Evolutionary conservation across 2,888 invertebrate genomes (phyloP).

Genomic region (Mantis religiosa): DNA sequence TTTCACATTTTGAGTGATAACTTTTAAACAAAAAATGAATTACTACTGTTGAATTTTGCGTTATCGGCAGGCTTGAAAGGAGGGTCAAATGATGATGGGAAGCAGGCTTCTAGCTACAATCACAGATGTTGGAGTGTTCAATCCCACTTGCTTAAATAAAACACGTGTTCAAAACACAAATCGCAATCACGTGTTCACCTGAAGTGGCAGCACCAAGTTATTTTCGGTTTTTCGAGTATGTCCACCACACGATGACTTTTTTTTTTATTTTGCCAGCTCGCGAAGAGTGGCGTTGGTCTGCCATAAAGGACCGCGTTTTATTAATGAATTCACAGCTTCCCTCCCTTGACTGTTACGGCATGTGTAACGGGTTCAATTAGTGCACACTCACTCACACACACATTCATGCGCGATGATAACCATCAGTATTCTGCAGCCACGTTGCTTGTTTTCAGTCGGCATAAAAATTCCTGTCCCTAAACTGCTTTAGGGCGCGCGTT

Average conservation of each 20-base stretch:
- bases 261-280: background rate
- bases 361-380: background rate
- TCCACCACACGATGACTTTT: background rate
- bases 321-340: background rate
- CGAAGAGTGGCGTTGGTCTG: background rate
- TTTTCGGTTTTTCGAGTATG: background rate
- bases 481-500: background rate
- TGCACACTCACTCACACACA: background rate
- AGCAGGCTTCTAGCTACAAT: background rate
- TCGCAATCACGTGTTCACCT: background rate
- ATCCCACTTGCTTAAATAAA: background rate
- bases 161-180: background rate
- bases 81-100: background rate
- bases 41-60: too few species aligned
- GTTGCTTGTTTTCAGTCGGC: background rate
- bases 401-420: background rate
- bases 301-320: background rate
- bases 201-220: background rate
- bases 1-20: too few species aligned
- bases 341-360: background rate
- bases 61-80: too few species aligned
- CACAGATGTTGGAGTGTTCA: background rate
- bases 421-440: background rate
- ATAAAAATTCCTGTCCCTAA: background rate
- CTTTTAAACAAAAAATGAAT: too few species aligned